Conservation (phyloP, 2,797 vertebrate species). For the Myiotriccus ornatus region DNA sequence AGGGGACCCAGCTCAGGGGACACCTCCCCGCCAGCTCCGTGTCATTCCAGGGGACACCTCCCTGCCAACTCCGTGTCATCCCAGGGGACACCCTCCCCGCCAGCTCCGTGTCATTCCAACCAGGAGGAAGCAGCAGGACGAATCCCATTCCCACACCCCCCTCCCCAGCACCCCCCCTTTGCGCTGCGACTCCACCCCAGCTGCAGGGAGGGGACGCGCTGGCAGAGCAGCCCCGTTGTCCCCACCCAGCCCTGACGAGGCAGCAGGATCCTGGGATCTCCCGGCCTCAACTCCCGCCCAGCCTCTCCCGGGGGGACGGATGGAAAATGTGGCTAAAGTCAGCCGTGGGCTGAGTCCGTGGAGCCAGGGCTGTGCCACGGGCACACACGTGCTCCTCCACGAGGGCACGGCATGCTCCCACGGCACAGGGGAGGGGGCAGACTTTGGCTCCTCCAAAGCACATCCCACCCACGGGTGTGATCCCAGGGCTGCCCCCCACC, state of each 20-base stretch:
- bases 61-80: background rate
- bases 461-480: accelerated
- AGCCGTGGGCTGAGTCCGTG: accelerated
- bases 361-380: background rate
- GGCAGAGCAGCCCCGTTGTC: background rate
- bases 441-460: background rate
- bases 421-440: accelerated
- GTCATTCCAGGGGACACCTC: background rate
- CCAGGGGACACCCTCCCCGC: background rate
- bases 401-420: background rate
- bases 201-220: background rate
- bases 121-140: background rate
- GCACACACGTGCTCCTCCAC: accelerated
- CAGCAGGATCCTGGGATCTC: constrained; percentile 19
- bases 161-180: background rate
- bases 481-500: background rate
- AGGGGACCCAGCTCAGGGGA: background rate
- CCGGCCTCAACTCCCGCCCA: background rate
- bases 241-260: background rate
- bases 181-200: background rate
- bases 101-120: background rate
- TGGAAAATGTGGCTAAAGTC: background rate
- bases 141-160: background rate
- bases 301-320: background rate
- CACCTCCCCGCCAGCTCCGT: background rate